Conservation (phyloP, 2,888 invertebrate species). For the Troilus luridus region DNA sequence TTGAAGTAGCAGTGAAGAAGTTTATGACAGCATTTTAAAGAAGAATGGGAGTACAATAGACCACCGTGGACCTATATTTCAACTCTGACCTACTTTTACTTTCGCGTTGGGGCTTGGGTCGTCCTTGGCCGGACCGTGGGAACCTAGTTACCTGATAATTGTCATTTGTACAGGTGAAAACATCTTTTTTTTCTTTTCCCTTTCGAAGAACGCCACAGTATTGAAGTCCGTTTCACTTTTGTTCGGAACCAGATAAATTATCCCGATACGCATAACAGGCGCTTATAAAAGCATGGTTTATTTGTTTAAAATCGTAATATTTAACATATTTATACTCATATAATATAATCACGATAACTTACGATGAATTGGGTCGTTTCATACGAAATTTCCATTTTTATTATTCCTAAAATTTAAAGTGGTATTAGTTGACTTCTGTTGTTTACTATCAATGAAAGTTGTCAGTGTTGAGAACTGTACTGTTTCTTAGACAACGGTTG, state of each 20-base stretch:
- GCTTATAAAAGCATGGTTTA: background rate
- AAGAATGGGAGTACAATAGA: background rate
- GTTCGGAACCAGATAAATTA: background rate
- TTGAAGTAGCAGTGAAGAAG: background rate
- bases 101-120: background rate
- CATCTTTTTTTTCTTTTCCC: background rate
- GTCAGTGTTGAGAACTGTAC: too few species aligned
- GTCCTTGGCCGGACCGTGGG: background rate
- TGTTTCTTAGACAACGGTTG: too few species aligned
- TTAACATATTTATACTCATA: too few species aligned
- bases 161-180: background rate
- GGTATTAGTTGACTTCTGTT: too few species aligned
- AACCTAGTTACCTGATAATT: background rate
- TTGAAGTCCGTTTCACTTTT: background rate
- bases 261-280: background rate
- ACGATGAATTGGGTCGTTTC: too few species aligned
- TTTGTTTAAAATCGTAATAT: too few species aligned
- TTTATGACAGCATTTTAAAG: background rate
- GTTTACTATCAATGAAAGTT: too few species aligned
- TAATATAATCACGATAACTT: too few species aligned
- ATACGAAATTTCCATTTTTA: too few species aligned
- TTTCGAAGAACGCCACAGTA: constrained; percentile 5
- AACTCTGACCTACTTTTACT: constrained; percentile 20
- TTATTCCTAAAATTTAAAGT: too few species aligned
- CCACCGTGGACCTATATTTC: constrained; percentile 20